Base-by-base conservation (phyloP, 2,113 vertebrate species). In the Peromyscus polionotus region DNA sequence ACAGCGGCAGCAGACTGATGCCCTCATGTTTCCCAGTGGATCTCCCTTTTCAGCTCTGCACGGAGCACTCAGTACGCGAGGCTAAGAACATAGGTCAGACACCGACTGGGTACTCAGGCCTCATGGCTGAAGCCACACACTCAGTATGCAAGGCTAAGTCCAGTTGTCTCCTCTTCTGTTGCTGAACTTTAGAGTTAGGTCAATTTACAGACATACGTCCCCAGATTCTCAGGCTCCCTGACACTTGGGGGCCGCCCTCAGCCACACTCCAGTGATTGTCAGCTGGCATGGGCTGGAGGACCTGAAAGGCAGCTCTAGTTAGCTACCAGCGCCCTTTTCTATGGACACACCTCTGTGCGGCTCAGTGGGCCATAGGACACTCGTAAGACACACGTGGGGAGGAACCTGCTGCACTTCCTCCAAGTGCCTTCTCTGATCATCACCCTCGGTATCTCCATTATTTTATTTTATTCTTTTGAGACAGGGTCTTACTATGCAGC, bases 291-390 rank as follows among this genome's bases (percentile, higher is more conserved):
- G 84, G 26, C 54, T n/a, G 2, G 72, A 81, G 22, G 26, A 20
- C 33, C 61, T 5, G 7, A 61, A n/a, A 9, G 39, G 24, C 36
- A 39, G 39, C n/a, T 17, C 26, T 42, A 39, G 14, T 36, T 45
- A 14, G 42, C 2, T 59, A 17, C 16, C 1, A 39, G 19, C 1
- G 1, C 63, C 31, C 28, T 68, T 33, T 22, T 8, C 63, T 14
- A 13, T 13, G 5, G 12, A 11, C 19, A n/a, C 5, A 8, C 54
- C 33, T 12, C 8, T n/a, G 11, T 4, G 16, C 1, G 13, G 67
- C 48, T 51, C 12, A n/a, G 39, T 12, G 48, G 22, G 42, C 59
- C 33, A 89, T 16, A 17, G 33, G n/a, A 61, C 87, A 33, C 36
- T 73, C 33, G 16, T 7, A 14, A 59, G 68, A 57, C 9, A 31